Evolutionary conservation across 2,888 invertebrate species (phyloP), one percentile per base, ranked within the genome.

Genomic region (Cantharis nigra): DNA sequence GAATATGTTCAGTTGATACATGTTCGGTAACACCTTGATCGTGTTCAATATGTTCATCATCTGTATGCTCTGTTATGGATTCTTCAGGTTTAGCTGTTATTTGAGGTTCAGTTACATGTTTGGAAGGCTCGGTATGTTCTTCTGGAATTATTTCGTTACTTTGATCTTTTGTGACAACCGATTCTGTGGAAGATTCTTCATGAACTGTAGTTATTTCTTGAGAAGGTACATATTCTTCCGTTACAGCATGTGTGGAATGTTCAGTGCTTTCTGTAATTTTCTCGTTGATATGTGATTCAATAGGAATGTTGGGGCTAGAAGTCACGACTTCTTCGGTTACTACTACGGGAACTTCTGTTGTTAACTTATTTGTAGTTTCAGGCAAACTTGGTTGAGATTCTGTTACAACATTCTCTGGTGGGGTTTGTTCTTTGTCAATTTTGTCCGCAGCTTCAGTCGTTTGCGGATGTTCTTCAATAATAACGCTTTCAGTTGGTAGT

Each of bases 11-110:
- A 7, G 33, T 16, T 14, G 33, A n/a, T 49, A 20, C 18, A 14
- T 70, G 65, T 49, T 49, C 49, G n/a, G 49, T 49, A n/a, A n/a
- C n/a, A n/a, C 13, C 49, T 49, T 49, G n/a, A 49, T 49, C 49
- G n/a, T n/a, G 49, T 7, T 49, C n/a, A 49, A 49, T 49, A 4
- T n/a, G n/a, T n/a, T 49, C 49, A 49, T 49, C n/a, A 13, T 33
- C 30, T 13, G 10, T 9, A 49, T 30, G 62, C 71, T 76, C 75
- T 33, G 82, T 82, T n/a, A 80, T 74, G 69, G 73, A 70, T 80
- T 78, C 80, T 79, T 71, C 79, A n/a, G 81, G 63, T 14, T 71
- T 28, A 3, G 71, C 33, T 63, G 10, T 16, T 70, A 62, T 30
- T 11, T 30, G 28, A 30, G 28, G 5, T 70, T 77, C 16, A n/a